Base-by-base conservation (phyloP, 1,140 invertebrate species). In the Drosophila yakuba region DNA sequence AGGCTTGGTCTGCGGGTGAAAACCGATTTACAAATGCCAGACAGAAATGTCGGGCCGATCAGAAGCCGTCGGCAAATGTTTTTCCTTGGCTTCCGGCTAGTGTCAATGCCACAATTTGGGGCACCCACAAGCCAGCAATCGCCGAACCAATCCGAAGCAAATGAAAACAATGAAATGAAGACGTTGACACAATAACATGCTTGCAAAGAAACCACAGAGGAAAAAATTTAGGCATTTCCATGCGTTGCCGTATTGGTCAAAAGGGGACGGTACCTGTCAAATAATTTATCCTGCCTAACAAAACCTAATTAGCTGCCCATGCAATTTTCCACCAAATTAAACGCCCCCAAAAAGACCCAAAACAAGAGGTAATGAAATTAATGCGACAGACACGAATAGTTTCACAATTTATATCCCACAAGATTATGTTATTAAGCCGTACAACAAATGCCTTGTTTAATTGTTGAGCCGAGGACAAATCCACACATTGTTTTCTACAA, bases 81-180 rank as follows among this genome's bases (percentile, higher is more conserved):
- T 85, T 86, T 86, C 52, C 80, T 86, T 88, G 83, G 83, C 83
- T 88, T 88, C 83, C 84, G 84, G 83, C 72, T 60, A 88, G 77
- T 89, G 83, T 88, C 84, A 86, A 89, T 80, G 83, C 83, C 84
- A 88, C 79, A 83, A 89, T 83, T 85, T 88, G 79, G 72, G 78
- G 35, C 71, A 82, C 61, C 56, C 60, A 50, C 51, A 4, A 3
- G 38, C 12, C 38, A 66, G 25, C 51, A 35, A 20, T 28, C 15
- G 39, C 44, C 60, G 20, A 75, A 52, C 62, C 41, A 54, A 55
- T 32, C 35, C 36, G 43, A 55, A 67, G 50, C 39, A 44, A 68
- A 67, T 38, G 51, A 61, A 63, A 52, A 57, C 54, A 69, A 60
- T 54, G 60, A 79, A 66, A 45, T 72, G 66, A 59, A 60, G 67